phyloP scores from a whole-genome alignment of 2,888 invertebrate species.

The Pseudoips prasinana region DNA sequence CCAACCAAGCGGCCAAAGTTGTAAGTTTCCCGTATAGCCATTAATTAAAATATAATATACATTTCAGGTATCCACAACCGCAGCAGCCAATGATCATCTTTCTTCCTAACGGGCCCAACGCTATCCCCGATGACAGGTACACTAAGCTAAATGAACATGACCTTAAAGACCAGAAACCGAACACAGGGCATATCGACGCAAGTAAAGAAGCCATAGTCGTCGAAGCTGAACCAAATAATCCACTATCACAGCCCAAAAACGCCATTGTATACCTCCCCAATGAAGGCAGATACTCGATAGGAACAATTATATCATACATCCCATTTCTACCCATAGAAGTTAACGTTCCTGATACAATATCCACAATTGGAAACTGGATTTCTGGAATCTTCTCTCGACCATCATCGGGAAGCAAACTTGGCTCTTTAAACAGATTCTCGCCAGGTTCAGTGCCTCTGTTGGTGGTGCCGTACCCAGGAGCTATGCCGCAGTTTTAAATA shows the following conservation, averaged over 20 bases:
- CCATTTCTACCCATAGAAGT: constrained; percentile 84
- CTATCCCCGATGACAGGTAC: constrained; percentile 12
- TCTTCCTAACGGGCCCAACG: constrained; percentile 38
- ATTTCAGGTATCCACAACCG: constrained; percentile 41
- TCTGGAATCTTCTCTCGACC: constrained; percentile 51
- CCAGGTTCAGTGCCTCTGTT: constrained; percentile 47
- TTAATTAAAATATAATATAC: no score
- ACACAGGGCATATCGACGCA: constrained; percentile 38
- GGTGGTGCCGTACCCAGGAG: constrained; percentile 43
- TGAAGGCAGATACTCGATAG: constrained; percentile 52
- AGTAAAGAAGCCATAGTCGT: constrained; percentile 54
- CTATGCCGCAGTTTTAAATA: constrained; percentile 14
- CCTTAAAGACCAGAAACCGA: constrained; percentile 22
- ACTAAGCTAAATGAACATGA: constrained; percentile 24
- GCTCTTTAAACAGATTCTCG: constrained; percentile 36
- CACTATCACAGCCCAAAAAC: constrained; percentile 17
- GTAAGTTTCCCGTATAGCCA: no score
- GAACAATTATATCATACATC: constrained; percentile 74
- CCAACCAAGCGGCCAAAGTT: no score
- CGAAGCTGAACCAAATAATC: constrained; percentile 42
- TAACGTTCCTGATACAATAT: constrained; percentile 83
- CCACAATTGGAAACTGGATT: constrained; percentile 48
- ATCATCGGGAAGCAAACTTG: constrained; percentile 25
- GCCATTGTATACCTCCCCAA: constrained; percentile 41
- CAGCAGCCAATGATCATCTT: constrained; percentile 49